A percentile compares a stretch with the other conserved stretches of the same genome.
Evolutionary conservation across 2,113 vertebrate genomes (phyloP).

Genomic region (Sturnira hondurensis): DNA sequence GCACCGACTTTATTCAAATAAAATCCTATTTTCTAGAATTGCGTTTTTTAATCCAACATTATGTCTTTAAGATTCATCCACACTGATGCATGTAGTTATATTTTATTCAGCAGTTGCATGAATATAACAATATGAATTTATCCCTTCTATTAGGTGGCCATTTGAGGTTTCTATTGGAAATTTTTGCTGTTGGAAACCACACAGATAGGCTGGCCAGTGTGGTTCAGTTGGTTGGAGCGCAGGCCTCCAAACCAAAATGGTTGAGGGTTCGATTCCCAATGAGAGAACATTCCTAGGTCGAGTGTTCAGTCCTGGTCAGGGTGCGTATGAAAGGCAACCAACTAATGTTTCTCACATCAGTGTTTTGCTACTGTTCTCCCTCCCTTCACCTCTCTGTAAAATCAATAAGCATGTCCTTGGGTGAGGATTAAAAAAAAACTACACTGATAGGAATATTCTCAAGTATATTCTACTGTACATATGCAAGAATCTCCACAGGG

Average conservation of each 20-base stretch:
- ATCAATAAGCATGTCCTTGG: too few relatives aligned
- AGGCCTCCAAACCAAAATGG: too few relatives aligned
- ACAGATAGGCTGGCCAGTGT: not conserved
- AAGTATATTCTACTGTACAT: not conserved
- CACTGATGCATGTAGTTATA: not conserved
- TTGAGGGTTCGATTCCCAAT: too few relatives aligned
- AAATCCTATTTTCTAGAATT: not conserved
- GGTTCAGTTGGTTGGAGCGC: too few relatives aligned
- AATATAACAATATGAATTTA: not conserved
- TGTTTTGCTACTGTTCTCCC: too few relatives aligned
- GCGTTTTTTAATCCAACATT: not conserved
- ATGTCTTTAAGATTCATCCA: not conserved
- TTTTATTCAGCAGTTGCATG: not conserved
- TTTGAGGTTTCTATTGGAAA: not conserved
- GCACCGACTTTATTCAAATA: not conserved
- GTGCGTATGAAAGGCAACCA: too few relatives aligned
- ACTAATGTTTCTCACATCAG: too few relatives aligned
- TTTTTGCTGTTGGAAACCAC: not conserved
- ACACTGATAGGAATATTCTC: not conserved
- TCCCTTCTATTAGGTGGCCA: not conserved
- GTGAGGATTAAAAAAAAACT: not conserved
- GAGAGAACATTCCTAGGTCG: too few relatives aligned
- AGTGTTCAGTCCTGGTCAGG: too few relatives aligned
- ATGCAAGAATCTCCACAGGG: not conserved
- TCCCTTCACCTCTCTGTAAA: too few relatives aligned